Evolutionary conservation across 2,797 vertebrate species (phyloP).

Genomic region (Amphiprion clarkii): DNA sequence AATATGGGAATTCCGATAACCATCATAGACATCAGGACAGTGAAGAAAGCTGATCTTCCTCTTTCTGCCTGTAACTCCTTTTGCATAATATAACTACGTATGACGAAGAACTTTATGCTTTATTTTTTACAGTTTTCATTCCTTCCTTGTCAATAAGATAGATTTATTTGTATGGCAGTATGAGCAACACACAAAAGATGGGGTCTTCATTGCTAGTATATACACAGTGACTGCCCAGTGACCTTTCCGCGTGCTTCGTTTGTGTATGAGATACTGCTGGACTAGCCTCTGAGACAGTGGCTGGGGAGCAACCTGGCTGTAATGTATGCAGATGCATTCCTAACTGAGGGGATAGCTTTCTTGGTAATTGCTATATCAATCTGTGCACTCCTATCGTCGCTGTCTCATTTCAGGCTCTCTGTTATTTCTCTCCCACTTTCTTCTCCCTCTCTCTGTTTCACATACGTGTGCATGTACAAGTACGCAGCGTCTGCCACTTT

Average conservation of each 20-base stretch:
- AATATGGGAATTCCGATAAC: conserved; percentile 55
- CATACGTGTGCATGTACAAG: conserved; percentile 7
- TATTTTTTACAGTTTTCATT: conserved; percentile 24
- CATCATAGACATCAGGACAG: conserved; percentile 29
- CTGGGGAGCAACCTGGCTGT: conserved; percentile 67
- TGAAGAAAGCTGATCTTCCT: conserved; percentile 9
- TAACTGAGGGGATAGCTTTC: conserved; percentile 81
- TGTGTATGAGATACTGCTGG: conserved; percentile 57
- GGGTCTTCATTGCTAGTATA: conserved; percentile 46
- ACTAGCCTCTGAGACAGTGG: conserved; percentile 63
- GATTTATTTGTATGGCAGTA: conserved; percentile 14
- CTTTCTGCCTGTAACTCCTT: conserved; percentile 1
- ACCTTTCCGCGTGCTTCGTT: conserved; percentile 58
- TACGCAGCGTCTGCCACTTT: neutral
- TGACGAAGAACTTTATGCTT: conserved; percentile 4
- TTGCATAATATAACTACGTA: neutral
- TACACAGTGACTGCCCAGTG: conserved; percentile 53
- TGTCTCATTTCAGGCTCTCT: conserved; percentile 70
- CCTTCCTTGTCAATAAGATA: conserved; percentile 6
- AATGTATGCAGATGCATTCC: conserved; percentile 87
- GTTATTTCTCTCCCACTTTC: conserved; percentile 54
- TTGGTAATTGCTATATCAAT: conserved; percentile 87
- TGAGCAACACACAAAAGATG: conserved; percentile 45
- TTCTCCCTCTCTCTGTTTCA: conserved; percentile 17
- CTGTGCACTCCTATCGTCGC: conserved; percentile 77